These are phyloP conservation scores for Myotis pilosus DNA, from an alignment of 2,797 vertebrate genomes.

Conservation along the genomic window DNA sequence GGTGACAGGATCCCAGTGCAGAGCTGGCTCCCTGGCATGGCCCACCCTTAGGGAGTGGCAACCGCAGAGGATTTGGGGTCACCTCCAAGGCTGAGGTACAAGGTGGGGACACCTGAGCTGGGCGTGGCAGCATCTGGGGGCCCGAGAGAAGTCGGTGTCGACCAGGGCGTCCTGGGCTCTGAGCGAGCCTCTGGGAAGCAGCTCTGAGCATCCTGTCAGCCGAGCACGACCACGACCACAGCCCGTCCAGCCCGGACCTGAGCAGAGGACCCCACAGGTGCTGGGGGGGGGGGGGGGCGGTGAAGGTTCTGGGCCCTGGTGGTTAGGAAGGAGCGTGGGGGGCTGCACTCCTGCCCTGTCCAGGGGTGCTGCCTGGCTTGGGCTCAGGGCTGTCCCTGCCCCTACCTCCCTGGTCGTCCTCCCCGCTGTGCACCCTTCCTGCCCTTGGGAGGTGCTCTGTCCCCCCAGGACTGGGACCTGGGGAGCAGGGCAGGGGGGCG, in stretches of 20 bases:
- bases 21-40: neutral
- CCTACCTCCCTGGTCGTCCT: too few species aligned
- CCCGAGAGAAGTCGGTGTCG: neutral
- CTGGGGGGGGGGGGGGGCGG: neutral
- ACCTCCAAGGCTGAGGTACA: neutral
- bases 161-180: neutral
- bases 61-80: neutral
- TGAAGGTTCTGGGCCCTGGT: neutral
- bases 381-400: neutral
- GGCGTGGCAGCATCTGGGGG: neutral
- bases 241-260: neutral
- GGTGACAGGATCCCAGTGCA: neutral
- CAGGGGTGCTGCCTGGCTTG: too few species aligned
- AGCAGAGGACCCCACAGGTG: neutral
- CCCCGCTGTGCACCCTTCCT: fast-evolving
- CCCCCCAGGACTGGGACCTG: neutral
- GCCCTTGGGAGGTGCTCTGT: neutral
- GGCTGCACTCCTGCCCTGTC: neutral
- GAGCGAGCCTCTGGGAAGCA: neutral
- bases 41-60: neutral
- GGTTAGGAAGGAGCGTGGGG: neutral
- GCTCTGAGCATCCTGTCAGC: neutral
- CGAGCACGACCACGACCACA: too few species aligned
- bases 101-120: neutral
- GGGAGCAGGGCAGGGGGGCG: neutral